Evolutionary conservation across 2,797 vertebrate genomes (phyloP), one percentile per base, ranked within the genome.

Genomic region (Ambastaia sidthimunki): DNA sequence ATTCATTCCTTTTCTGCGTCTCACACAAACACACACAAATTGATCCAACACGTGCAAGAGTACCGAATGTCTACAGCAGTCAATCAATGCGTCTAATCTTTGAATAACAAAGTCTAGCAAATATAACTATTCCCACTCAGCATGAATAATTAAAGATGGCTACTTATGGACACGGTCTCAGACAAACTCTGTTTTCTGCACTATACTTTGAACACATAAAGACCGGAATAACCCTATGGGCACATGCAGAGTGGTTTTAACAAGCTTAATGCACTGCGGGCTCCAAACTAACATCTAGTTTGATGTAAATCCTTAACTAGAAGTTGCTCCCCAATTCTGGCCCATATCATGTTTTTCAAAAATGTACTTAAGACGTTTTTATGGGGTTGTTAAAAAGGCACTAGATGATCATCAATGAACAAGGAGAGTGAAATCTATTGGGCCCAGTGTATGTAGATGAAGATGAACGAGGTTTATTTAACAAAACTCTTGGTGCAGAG

Each of bases 131-230:
- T 82, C 74, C 80, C 82, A 70, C 48, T 66, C 47, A 52, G 54
- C 71, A 81, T 82, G 76, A 83, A 85, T 85, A 82, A 85, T 85
- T 85, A 63, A 85, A 62, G 48, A 13, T 1, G n/a, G 21, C 69
- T 41, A 25, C 62, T 71, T 25, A 52, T 65, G 69, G 63, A 76
- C 21, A 62, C 55, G 66, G 23, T 23, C 63, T 48, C 68, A 67
- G 10, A 28, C 50, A 21, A 21, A 21, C 19, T 44, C 10, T 68
- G 12, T 76, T 74, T 73, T 19, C 54, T 57, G 28, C 34, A 21
- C 72, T 74, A 70, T 37, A 68, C 48, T 50, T 75, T 4, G 9
- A 7, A 7, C 34, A 44, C 41, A 11, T 41, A 19, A 62, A 63
- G 18, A 55, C 60, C 52, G 25, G 16, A 65, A 73, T 66, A 7